Evolutionary conservation across 1,140 invertebrate genomes (phyloP).

Genomic region (Liolophura sinensis): DNA sequence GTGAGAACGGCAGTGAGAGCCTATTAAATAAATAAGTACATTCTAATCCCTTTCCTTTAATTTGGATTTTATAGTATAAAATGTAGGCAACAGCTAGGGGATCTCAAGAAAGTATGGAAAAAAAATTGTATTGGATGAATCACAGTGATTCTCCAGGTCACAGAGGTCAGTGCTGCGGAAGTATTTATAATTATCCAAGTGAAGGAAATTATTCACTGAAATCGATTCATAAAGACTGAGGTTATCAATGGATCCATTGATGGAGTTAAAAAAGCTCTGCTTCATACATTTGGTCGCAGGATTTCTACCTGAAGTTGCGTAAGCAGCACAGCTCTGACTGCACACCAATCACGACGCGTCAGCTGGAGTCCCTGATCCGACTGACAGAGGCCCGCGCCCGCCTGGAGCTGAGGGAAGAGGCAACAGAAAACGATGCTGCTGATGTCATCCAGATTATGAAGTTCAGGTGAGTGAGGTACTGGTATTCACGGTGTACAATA

Average conservation of each 20-base stretch:
- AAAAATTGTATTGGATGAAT: no score
- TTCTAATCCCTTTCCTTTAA: no score
- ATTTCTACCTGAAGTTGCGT: slow-evolving; percentile 83
- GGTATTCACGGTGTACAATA: no score
- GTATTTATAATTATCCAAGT: no score
- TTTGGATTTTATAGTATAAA: no score
- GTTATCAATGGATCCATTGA: neutral
- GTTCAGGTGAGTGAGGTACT: slow-evolving; percentile 59
- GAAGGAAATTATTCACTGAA: no score
- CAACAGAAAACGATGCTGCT: slow-evolving; percentile 76
- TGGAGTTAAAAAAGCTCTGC: neutral
- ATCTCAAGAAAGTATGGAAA: no score
- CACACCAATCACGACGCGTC: slow-evolving; percentile 77
- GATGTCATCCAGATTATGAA: slow-evolving; percentile 87
- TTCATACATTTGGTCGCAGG: slow-evolving; percentile 43
- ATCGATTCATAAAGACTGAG: neutral
- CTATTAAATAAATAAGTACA: no score
- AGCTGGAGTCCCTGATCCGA: slow-evolving; percentile 86
- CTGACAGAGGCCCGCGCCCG: slow-evolving; percentile 87
- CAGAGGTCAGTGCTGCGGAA: no score
- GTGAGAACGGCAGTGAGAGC: no score
- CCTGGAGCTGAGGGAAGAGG: slow-evolving; percentile 78
- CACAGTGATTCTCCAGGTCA: no score
- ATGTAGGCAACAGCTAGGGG: no score
- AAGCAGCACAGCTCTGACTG: slow-evolving; percentile 65